Evolutionary conservation across 1,140 invertebrate species (phyloP).

Genomic region (Drosophila kikkawai): DNA sequence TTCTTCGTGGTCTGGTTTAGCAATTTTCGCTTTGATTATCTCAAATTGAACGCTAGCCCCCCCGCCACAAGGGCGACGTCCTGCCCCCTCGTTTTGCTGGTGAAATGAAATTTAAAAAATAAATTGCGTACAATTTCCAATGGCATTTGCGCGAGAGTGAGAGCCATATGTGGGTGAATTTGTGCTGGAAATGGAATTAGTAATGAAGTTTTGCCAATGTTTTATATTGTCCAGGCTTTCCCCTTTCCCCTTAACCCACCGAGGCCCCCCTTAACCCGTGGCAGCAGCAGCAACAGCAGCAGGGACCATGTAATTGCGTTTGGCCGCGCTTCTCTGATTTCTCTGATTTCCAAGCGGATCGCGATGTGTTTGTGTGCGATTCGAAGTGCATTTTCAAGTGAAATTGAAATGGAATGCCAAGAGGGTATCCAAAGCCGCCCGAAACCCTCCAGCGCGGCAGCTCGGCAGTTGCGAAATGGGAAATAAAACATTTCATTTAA

Average conservation of each 20-base stretch:
- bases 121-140: slow-evolving; percentile 40
- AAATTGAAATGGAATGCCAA: slow-evolving; percentile 57
- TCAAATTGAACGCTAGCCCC: slow-evolving; percentile 23
- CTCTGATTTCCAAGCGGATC: slow-evolving; percentile 46
- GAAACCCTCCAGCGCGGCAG: neutral
- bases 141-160: neutral
- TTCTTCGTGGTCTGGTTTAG: neutral
- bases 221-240: slow-evolving; percentile 23
- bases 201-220: slow-evolving; percentile 64
- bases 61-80: neutral
- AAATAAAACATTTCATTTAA: slow-evolving; percentile 58
- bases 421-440: slow-evolving; percentile 11
- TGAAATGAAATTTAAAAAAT: slow-evolving; percentile 48
- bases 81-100: slow-evolving; percentile 4
- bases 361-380: slow-evolving; percentile 30
- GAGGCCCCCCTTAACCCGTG: slow-evolving; percentile 1
- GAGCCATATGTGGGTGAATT: slow-evolving; percentile 33
- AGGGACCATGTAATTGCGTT: slow-evolving; percentile 50
- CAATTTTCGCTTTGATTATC: slow-evolving; percentile 34
- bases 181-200: slow-evolving; percentile 56
- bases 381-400: slow-evolving; percentile 54
- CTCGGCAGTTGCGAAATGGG: slow-evolving; percentile 15
- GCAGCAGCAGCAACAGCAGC: slow-evolving; percentile 1
- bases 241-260: slow-evolving; percentile 1
- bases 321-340: slow-evolving; percentile 49